Evolutionary conservation across 92 coral and sea anemone genomes (phyloP).

Genomic region (Hydrozoanthus gracilis): DNA sequence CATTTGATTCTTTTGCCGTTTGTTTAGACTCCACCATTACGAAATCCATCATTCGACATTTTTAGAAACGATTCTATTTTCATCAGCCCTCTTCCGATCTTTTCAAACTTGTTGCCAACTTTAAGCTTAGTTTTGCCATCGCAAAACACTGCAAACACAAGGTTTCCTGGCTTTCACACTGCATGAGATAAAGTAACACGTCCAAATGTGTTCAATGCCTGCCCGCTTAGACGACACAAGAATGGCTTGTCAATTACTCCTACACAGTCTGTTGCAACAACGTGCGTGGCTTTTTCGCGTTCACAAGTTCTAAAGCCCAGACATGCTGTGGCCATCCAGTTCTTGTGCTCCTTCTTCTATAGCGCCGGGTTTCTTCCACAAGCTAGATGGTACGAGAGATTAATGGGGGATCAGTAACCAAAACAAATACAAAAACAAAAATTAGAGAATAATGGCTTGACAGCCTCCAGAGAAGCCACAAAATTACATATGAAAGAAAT

Average conservation of each 20-base stretch:
- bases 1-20: not conserved
- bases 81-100: slow-evolving; percentile 10
- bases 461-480: slow-evolving; percentile 39
- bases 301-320: slow-evolving; percentile 93
- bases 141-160: slow-evolving; percentile 21
- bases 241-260: slow-evolving; percentile 23
- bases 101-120: slow-evolving; percentile 20
- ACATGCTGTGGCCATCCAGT: slow-evolving; percentile 99
- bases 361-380: slow-evolving; percentile 70
- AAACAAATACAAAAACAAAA: slow-evolving; percentile 41
- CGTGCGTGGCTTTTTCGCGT: slow-evolving; percentile 51
- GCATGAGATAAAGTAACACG: slow-evolving; percentile 28
- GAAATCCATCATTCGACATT: slow-evolving; percentile 14
- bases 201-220: slow-evolving; percentile 31
- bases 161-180: slow-evolving; percentile 31
- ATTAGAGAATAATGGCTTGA: slow-evolving; percentile 30
- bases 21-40: not conserved
- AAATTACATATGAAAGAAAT: slow-evolving; percentile 53
- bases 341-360: slow-evolving; percentile 81
- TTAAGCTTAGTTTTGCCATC: slow-evolving; percentile 5
- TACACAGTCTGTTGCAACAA: slow-evolving; percentile 32
- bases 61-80: slow-evolving; percentile 27
- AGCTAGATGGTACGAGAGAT: slow-evolving; percentile 46
- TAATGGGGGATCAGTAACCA: slow-evolving; percentile 10
- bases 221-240: slow-evolving; percentile 49